Base-by-base conservation (phyloP, 2,888 invertebrate genomes). In the Lepidocyrtinus sp. region DNA sequence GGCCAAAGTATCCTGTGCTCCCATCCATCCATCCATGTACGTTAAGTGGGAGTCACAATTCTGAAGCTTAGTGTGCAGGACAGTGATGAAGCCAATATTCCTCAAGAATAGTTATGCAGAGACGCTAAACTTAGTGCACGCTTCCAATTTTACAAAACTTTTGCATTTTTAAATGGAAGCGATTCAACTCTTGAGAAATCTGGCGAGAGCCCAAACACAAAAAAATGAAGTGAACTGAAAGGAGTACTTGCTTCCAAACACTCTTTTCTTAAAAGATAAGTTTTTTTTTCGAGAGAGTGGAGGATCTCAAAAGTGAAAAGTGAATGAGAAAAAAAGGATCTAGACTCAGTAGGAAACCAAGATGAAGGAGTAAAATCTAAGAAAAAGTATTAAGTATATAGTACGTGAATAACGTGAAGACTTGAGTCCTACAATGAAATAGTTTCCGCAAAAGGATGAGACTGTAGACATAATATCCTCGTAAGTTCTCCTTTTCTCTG, bases 311-410 rank as follows among this genome's bases (percentile, higher is more conserved):
- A n/a, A n/a, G n/a, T n/a, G 64, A 74, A 22, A 67, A 73, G 64
- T 73, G 73, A 63, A 64, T 27, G 17, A 61, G 63, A 36, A 73
- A 55, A 46, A 15, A 17, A 3, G 50, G 26, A 46, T 24, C n/a
- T 62, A 12, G 7, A n/a, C 73, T 64, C 79, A 70, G 79, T 79
- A 65, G 79, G 70, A 68, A 79, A 65, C 65, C 79, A 64, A 79
- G 69, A 77, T 26, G 21, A 36, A 12, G 12, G 50, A 50, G 50
- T 2, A 50, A 50, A 50, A 50, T 50, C 12, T 50, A 17, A 50
- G 17, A 50, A 50, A 15, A 50, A 61, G 45, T n/a, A n/a, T n/a
- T n/a, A n/a, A n/a, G n/a, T n/a, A n/a, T n/a, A n/a, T n/a, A n/a
- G n/a, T n/a, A n/a, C n/a, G n/a, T n/a, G n/a, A n/a, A n/a, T n/a